phyloP scores from a whole-genome alignment of 2,888 invertebrate species.

The Didymodactylos carnosus region DNA sequence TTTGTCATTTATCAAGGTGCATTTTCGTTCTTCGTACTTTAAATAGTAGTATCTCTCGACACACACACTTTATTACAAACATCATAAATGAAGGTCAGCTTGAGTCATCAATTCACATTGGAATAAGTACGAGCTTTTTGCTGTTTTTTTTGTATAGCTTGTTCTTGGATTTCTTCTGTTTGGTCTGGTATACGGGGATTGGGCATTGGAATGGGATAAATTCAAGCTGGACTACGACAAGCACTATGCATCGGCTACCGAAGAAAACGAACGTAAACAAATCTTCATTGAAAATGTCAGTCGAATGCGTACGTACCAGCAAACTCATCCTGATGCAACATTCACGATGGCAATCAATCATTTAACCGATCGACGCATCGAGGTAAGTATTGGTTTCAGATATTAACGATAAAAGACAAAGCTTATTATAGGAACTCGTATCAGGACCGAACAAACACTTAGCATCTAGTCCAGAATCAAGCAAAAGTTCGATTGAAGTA shows the following conservation, averaged over 20 bases:
- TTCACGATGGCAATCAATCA: slow-evolving; percentile 4
- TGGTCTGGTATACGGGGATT: neutral
- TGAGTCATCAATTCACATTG: neutral
- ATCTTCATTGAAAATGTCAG: neutral
- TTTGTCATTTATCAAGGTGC: neutral
- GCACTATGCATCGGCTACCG: neutral
- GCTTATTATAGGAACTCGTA: neutral
- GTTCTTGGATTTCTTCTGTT: neutral
- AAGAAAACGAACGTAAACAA: neutral
- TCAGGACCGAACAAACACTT: neutral
- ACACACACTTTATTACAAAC: neutral
- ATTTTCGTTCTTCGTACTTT: neutral
- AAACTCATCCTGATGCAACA: neutral
- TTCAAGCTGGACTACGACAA: neutral
- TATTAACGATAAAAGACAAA: neutral
- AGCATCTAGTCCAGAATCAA: neutral
- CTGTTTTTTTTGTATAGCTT: neutral
- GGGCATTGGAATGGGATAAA: neutral
- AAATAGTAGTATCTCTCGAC: neutral
- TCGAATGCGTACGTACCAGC: neutral
- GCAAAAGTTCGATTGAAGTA: neutral
- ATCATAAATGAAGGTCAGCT: neutral
- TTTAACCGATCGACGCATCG: neutral
- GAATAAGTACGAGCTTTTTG: neutral
- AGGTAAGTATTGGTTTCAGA: neutral